Conservation (phyloP, 1,140 invertebrate species). For the Dolichoris vasculosae region DNA sequence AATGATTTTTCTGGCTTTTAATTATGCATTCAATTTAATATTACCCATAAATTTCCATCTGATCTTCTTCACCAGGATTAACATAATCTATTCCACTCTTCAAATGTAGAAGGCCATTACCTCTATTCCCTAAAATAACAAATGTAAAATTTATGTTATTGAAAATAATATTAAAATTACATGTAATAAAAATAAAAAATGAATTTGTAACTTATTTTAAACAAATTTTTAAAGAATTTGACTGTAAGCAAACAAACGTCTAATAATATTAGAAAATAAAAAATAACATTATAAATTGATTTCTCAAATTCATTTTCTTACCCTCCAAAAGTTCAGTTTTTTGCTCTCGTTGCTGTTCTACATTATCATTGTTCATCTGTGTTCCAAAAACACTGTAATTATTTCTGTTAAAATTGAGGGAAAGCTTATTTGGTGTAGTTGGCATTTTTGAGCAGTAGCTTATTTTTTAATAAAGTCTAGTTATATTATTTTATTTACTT, state of each 20-base stretch:
- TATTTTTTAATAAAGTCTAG: conserved; percentile 23
- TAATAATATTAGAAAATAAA: neutral
- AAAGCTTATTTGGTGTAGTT: conserved; percentile 70
- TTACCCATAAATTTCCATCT: conserved; percentile 79
- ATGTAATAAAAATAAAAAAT: neutral
- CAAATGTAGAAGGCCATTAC: conserved; percentile 67
- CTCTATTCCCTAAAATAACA: conserved; percentile 65
- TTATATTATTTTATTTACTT: conserved; percentile 41
- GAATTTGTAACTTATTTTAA: neutral
- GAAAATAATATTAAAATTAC: neutral
- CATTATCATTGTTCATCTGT: conserved; percentile 57
- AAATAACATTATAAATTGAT: neutral
- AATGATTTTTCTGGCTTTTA: neutral
- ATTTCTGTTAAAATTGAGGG: conserved; percentile 70
- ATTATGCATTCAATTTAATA: neutral
- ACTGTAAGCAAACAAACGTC: neutral
- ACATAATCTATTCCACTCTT: conserved; percentile 76
- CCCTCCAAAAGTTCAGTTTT: conserved; percentile 73
- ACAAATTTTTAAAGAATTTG: neutral
- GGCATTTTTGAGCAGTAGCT: conserved; percentile 63
- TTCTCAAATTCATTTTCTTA: conserved; percentile 59
- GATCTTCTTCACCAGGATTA: conserved; percentile 81
- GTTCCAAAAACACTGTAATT: conserved; percentile 71
- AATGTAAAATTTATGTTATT: neutral
- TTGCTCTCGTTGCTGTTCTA: conserved; percentile 69